These are phyloP conservation scores for Hexactinellida sp. DNA, from an alignment of 37 sponge, comb jelly and placozoan species.

Conservation along the genomic window DNA sequence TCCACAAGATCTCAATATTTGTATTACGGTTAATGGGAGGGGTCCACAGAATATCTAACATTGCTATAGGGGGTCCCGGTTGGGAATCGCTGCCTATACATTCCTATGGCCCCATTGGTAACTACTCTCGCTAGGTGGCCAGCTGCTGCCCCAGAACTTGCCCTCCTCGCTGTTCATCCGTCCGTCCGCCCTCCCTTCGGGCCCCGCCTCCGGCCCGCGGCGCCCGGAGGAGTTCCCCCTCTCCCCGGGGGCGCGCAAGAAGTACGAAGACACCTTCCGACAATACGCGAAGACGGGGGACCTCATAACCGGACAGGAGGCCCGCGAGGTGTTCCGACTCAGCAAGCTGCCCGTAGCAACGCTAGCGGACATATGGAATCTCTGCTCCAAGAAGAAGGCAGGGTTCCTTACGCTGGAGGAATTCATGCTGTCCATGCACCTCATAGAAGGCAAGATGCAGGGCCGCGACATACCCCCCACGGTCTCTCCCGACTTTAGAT, in stretches of 20 bases:
- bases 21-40: too few species aligned
- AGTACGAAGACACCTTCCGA: neutral
- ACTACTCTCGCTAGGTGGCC: neutral
- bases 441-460: neutral
- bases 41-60: too few species aligned
- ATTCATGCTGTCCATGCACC: neutral
- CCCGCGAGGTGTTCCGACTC: neutral
- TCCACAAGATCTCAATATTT: too few species aligned
- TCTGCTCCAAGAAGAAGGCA: neutral
- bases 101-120: too few species aligned
- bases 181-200: neutral
- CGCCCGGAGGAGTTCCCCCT: neutral
- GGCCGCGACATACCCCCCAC: neutral
- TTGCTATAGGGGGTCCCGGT: too few species aligned
- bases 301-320: neutral
- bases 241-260: neutral
- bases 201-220: neutral
- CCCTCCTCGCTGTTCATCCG: neutral
- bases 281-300: neutral
- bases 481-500: neutral
- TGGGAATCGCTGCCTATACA: too few species aligned
- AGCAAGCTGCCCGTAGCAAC: slow-evolving; percentile 1
- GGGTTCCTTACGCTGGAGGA: neutral
- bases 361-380: neutral
- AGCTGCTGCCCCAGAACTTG: neutral